These are phyloP conservation scores for Rhagium mordax DNA, from an alignment of 2,888 invertebrate genomes.

Conservation along the genomic window DNA sequence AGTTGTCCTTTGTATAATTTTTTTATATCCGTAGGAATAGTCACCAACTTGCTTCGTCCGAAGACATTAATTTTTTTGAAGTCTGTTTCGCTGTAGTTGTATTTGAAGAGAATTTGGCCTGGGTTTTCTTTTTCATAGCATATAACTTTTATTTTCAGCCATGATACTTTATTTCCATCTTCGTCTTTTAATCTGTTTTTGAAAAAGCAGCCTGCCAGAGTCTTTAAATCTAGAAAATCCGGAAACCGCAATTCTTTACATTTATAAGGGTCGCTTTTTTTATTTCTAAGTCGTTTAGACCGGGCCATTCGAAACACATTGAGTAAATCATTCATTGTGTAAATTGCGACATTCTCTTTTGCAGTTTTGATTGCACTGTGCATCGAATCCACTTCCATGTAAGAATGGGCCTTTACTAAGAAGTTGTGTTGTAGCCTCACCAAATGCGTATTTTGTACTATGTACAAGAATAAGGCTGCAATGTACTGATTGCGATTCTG, in stretches of 20 bases:
- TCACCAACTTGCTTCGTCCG: background rate
- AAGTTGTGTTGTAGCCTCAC: constrained; percentile 9
- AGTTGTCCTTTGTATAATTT: constrained; percentile 1
- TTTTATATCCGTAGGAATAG: background rate
- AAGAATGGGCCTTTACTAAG: background rate
- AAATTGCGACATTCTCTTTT: constrained; percentile 41
- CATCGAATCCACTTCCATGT: constrained; percentile 36
- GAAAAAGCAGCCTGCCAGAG: too few species aligned
- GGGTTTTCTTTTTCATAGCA: background rate
- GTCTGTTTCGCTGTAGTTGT: constrained; percentile 18
- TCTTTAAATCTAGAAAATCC: too few species aligned
- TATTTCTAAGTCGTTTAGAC: too few species aligned
- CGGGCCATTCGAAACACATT: constrained; percentile 1
- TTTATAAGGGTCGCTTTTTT: too few species aligned
- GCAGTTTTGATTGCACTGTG: constrained; percentile 45
- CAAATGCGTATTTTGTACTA: constrained; percentile 13
- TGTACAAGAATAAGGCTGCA: constrained; percentile 19
- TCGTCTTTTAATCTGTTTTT: too few species aligned
- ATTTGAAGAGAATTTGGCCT: constrained; percentile 13
- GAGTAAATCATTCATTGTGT: constrained; percentile 9
- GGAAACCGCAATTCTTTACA: too few species aligned
- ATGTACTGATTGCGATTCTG: constrained; percentile 50
- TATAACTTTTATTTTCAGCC: constrained; percentile 7
- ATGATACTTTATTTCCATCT: constrained; percentile 1
- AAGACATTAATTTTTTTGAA: background rate